Conservation (phyloP, 1,140 invertebrate species). For the Zaprionus gabonicus region DNA sequence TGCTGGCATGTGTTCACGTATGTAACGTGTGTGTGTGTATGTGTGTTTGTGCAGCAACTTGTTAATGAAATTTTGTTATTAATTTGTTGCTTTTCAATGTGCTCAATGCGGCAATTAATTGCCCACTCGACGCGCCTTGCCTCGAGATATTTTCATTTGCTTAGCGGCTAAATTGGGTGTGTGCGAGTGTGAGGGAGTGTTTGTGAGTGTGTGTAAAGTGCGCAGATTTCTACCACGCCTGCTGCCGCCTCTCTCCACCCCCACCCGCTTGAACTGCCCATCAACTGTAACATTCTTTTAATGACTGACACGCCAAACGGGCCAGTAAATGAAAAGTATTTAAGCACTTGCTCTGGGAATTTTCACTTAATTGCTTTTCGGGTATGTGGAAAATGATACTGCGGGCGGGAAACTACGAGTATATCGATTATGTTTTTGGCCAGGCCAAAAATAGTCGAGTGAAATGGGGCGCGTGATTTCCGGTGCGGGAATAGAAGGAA, state of each 20-base stretch:
- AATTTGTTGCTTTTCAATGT: constrained; percentile 43
- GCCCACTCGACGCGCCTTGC: constrained; percentile 11
- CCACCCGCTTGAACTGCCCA: constrained; percentile 36
- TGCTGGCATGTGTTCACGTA: constrained; percentile 30
- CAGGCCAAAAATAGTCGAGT: not conserved
- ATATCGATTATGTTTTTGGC: not conserved
- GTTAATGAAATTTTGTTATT: constrained; percentile 41
- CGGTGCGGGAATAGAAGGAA: constrained; percentile 6
- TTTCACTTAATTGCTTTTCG: constrained; percentile 45
- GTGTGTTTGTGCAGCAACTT: constrained; percentile 1
- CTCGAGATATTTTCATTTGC: constrained; percentile 49
- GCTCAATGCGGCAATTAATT: constrained; percentile 62
- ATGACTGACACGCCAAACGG: constrained; percentile 30
- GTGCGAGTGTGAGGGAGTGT: constrained; percentile 1
- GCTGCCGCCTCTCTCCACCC: not conserved
- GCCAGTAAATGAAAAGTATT: constrained; percentile 42
- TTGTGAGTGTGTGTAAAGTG: constrained; percentile 33
- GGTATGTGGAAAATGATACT: constrained; percentile 49
- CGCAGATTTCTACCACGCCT: constrained; percentile 29
- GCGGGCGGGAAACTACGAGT: constrained; percentile 2
- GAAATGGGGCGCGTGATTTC: constrained; percentile 27
- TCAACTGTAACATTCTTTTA: constrained; percentile 63
- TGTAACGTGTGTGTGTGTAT: constrained; percentile 24
- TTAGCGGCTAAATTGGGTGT: constrained; percentile 41
- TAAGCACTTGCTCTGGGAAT: constrained; percentile 44